phyloP scores from a whole-genome alignment of 2,113 vertebrate genomes.

The Atlantisia rogersi region DNA sequence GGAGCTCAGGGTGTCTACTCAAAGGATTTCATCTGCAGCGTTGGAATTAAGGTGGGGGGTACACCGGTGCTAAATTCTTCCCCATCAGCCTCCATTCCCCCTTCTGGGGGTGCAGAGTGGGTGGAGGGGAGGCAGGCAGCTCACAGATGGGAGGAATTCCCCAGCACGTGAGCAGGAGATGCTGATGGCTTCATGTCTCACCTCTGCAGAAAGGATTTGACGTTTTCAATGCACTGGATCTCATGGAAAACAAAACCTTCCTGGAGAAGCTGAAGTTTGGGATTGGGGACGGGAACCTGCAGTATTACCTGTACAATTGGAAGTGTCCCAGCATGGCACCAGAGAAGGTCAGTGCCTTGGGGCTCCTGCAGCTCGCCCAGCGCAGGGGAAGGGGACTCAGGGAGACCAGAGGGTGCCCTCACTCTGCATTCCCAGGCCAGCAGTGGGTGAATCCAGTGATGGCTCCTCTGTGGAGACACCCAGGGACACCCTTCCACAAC shows the following conservation, averaged over 20 bases:
- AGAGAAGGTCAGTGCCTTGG: slow-evolving; percentile 85
- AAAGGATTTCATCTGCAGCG: fast-evolving
- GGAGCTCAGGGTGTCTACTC: background rate
- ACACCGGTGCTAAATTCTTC: fast-evolving
- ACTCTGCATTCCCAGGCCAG: background rate
- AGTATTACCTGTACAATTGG: slow-evolving; percentile 99
- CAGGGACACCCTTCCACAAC: too few species aligned
- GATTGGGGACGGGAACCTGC: slow-evolving; percentile 97
- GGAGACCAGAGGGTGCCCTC: background rate
- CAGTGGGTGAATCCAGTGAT: background rate
- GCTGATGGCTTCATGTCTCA: background rate
- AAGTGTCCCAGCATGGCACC: slow-evolving; percentile 98
- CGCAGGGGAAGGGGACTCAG: fast-evolving
- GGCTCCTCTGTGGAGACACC: background rate
- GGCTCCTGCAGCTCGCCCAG: background rate
- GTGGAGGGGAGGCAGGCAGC: background rate
- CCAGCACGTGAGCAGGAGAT: background rate
- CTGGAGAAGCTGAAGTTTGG: slow-evolving; percentile 99
- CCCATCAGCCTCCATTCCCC: background rate
- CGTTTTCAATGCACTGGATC: slow-evolving; percentile 99
- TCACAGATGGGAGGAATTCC: background rate
- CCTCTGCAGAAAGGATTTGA: slow-evolving; percentile 93
- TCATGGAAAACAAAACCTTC: slow-evolving; percentile 99
- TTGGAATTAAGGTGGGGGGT: background rate
- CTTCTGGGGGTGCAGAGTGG: background rate